phyloP scores from a whole-genome alignment of 2,888 invertebrate species.

The Apotomis capreana region DNA sequence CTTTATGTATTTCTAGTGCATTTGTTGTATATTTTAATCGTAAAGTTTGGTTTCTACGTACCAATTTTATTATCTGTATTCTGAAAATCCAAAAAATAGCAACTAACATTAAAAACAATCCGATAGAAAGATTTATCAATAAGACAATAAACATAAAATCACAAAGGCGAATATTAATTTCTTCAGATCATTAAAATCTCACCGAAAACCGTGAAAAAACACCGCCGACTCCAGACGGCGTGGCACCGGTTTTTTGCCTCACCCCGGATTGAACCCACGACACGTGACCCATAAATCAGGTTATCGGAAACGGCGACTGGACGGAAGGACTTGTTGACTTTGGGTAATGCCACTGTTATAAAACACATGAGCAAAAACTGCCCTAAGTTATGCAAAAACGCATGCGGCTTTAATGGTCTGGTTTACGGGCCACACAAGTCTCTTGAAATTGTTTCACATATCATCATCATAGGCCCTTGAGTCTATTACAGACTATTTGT shows the following conservation, averaged over 20 bases:
- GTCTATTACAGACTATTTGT: no score
- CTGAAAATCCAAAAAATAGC: background rate
- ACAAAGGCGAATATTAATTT: slow-evolving; percentile 41
- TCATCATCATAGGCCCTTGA: no score
- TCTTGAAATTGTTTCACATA: no score
- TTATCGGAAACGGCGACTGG: slow-evolving; percentile 63
- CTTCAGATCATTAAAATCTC: slow-evolving; percentile 45
- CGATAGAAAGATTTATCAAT: background rate
- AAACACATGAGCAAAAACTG: slow-evolving; percentile 31
- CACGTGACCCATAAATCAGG: slow-evolving; percentile 66
- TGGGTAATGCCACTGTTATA: slow-evolving; percentile 37
- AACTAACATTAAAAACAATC: background rate
- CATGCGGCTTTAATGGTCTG: background rate
- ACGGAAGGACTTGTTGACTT: slow-evolving; percentile 42
- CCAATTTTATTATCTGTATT: no score
- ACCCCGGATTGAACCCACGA: slow-evolving; percentile 47
- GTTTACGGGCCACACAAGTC: slow-evolving; percentile 10
- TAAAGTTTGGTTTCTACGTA: no score
- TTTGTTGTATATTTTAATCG: no score
- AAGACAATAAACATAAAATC: slow-evolving; percentile 15
- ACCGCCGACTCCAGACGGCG: slow-evolving; percentile 59
- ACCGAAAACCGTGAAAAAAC: slow-evolving; percentile 19
- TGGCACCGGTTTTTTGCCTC: slow-evolving; percentile 70
- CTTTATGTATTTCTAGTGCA: no score
- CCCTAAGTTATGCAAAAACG: background rate